These are phyloP conservation scores for Pterostichus niger DNA, from an alignment of 2,888 invertebrate species.

Conservation along the genomic window DNA sequence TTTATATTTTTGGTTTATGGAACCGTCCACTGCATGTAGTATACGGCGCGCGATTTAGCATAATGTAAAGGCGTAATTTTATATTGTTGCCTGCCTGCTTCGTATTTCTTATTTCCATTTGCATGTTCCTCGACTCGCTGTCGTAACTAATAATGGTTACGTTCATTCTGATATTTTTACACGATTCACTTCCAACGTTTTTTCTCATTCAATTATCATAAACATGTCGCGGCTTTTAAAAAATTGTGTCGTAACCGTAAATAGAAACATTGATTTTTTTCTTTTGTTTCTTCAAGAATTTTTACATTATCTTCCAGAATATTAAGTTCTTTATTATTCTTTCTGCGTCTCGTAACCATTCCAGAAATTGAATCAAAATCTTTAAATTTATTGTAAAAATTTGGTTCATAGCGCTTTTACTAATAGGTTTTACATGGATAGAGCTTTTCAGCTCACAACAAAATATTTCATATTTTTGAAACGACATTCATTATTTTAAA, in stretches of 20 bases:
- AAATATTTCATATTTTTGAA: no score
- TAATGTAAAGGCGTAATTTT: constrained; percentile 59
- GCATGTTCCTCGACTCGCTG: constrained; percentile 56
- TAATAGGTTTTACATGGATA: no score
- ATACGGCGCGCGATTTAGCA: constrained; percentile 24
- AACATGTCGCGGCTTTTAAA: constrained; percentile 73
- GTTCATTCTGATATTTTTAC: constrained; percentile 55
- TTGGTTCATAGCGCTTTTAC: no score
- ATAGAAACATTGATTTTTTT: constrained; percentile 63
- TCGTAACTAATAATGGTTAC: constrained; percentile 65
- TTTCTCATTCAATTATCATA: constrained; percentile 77
- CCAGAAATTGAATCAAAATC: no score
- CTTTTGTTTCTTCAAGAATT: constrained; percentile 44
- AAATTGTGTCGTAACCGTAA: constrained; percentile 64
- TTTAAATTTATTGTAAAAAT: neutral
- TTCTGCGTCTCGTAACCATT: neutral
- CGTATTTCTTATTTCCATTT: constrained; percentile 64
- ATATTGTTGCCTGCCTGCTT: constrained; percentile 53
- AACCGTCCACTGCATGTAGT: constrained; percentile 10
- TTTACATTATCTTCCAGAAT: constrained; percentile 35
- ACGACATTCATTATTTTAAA: no score
- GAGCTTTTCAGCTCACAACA: no score
- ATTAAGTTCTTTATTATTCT: constrained; percentile 15
- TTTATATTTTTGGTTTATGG: constrained; percentile 65
- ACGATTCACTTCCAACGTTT: constrained; percentile 73